A percentile compares a stretch with the other conserved stretches of the same genome.
Conservation (phyloP, 2,888 invertebrate genomes). For the Trissoscelio sp. region DNA sequence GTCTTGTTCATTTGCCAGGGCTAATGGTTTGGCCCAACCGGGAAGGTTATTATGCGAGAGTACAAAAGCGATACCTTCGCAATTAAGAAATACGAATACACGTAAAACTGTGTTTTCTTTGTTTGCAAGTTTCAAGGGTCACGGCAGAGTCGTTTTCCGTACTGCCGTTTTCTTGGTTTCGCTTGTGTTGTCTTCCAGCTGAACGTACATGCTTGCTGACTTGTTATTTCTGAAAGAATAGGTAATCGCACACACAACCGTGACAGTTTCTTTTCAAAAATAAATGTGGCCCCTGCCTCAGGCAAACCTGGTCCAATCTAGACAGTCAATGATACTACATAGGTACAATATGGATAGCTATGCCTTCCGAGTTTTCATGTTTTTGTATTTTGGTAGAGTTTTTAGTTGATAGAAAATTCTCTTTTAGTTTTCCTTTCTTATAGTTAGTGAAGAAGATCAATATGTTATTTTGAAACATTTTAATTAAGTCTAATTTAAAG, state of each 20-base stretch:
- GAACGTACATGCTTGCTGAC: slow-evolving; percentile 73
- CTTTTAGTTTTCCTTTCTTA: not conserved
- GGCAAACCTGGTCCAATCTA: slow-evolving; percentile 43
- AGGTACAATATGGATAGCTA: slow-evolving; percentile 23
- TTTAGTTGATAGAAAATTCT: not conserved
- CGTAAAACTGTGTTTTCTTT: slow-evolving; percentile 67
- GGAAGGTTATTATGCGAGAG: slow-evolving; percentile 80
- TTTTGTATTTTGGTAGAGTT: not conserved
- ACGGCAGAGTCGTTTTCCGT: slow-evolving; percentile 47
- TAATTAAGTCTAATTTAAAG: no score
- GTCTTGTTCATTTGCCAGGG: slow-evolving; percentile 73
- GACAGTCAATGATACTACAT: slow-evolving; percentile 48
- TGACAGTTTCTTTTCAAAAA: slow-evolving; percentile 60
- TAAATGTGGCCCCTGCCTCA: slow-evolving; percentile 59
- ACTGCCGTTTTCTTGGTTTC: slow-evolving; percentile 65
- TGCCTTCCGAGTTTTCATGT: no score
- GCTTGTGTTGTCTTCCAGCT: slow-evolving; percentile 59
- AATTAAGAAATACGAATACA: slow-evolving; percentile 77
- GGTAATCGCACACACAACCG: slow-evolving; percentile 74
- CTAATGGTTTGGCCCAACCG: slow-evolving; percentile 75
- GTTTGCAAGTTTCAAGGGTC: slow-evolving; percentile 68
- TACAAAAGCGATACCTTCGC: slow-evolving; percentile 82
- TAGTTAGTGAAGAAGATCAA: not conserved
- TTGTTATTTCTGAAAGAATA: slow-evolving; percentile 80
- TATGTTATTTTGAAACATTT: no score